Percentiles rank a stretch among this genome's conserved stretches.
phyloP scores from a whole-genome alignment of 2,888 invertebrate species.

The Melanotus villosus region DNA sequence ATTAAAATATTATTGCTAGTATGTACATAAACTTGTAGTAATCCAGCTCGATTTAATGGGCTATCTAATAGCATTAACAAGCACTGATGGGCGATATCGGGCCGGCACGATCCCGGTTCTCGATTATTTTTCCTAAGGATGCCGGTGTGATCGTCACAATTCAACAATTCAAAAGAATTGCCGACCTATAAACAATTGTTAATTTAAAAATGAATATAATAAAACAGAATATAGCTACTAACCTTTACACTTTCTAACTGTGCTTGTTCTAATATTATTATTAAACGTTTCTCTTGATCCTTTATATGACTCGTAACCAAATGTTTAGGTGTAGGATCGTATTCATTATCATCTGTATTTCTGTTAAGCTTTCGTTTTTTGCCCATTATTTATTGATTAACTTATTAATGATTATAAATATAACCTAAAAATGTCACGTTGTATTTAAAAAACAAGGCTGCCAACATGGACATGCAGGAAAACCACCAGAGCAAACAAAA shows the following conservation, averaged over 20 bases:
- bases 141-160: slow-evolving; percentile 92
- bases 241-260: slow-evolving; percentile 98
- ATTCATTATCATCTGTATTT: slow-evolving; percentile 76
- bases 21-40: slow-evolving; percentile 95
- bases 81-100: slow-evolving; percentile 98
- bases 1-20: slow-evolving; percentile 94
- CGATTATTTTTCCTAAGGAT: slow-evolving; percentile 89
- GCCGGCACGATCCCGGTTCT: slow-evolving; percentile 90
- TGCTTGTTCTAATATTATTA: slow-evolving; percentile 93
- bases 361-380: slow-evolving; percentile 72
- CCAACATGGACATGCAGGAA: no score
- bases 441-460: no score
- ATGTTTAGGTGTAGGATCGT: slow-evolving; percentile 84
- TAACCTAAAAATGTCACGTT: no score
- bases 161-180: slow-evolving; percentile 89
- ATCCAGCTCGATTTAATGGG: slow-evolving; percentile 94
- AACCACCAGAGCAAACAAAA: no score
- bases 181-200: slow-evolving; percentile 76
- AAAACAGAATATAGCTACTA: no score
- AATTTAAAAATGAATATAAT: background rate
- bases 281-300: slow-evolving; percentile 90
- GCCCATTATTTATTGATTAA: slow-evolving; percentile 65
- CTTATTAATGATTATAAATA: no score
- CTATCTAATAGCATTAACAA: slow-evolving; percentile 98
- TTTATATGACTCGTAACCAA: slow-evolving; percentile 83